A percentile compares a stretch with the other conserved stretches of the same genome.
phyloP scores from a whole-genome alignment of 2,888 invertebrate species.

The Nowickia ferox region DNA sequence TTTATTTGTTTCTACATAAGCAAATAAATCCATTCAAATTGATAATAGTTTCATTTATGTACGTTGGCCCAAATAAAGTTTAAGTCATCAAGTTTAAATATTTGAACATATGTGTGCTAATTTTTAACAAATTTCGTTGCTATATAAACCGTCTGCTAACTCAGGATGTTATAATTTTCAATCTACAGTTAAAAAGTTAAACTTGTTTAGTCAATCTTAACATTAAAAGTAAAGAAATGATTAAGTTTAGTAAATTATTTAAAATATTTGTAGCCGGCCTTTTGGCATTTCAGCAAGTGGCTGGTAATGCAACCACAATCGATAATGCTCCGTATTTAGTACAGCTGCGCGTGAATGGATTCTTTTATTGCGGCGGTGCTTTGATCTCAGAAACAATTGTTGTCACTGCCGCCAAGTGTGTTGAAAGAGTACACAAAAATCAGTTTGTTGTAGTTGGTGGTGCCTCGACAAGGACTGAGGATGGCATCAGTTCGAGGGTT shows the following conservation, averaged over 20 bases:
- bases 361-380: slow-evolving; percentile 73
- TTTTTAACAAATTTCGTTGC: no score
- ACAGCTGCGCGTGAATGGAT: slow-evolving; percentile 50
- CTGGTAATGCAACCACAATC: slow-evolving; percentile 17
- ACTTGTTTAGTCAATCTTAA: no score
- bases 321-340: slow-evolving; percentile 58
- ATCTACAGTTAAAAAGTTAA: no score
- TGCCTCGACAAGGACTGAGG: slow-evolving; percentile 11
- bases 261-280: neutral
- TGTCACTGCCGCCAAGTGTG: slow-evolving; percentile 61
- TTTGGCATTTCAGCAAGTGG: neutral
- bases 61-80: no score
- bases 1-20: no score
- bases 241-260: neutral
- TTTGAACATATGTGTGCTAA: no score
- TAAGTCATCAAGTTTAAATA: no score
- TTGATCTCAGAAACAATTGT: slow-evolving; percentile 47
- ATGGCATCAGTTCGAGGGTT: slow-evolving; percentile 24
- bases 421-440: neutral
- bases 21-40: no score
- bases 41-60: no score
- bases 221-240: slow-evolving; percentile 18
- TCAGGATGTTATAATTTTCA: no score
- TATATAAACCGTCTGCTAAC: no score
- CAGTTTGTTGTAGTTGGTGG: slow-evolving; percentile 59